These are phyloP conservation scores for Epicampocera succincta DNA, from an alignment of 2,888 invertebrate species.

Conservation along the genomic window DNA sequence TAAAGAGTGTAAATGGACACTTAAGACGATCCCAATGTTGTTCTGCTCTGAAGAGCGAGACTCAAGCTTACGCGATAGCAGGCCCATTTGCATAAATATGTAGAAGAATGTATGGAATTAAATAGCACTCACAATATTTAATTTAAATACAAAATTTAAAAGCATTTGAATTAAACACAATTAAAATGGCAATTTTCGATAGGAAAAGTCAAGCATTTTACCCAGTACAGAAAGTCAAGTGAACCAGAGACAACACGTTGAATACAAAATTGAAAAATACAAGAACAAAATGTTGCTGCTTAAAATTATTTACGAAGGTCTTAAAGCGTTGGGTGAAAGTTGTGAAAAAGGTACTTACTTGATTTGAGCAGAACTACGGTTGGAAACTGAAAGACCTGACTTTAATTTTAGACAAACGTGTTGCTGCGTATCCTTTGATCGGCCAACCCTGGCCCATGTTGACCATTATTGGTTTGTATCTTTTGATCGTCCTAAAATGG, in stretches of 20 bases:
- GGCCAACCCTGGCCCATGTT: slow-evolving; percentile 76
- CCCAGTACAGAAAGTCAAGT: slow-evolving; percentile 7
- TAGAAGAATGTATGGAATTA: too few relatives aligned
- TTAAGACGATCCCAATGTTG: too few relatives aligned
- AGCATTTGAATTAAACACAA: background rate
- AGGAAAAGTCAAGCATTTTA: background rate
- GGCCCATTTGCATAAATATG: too few relatives aligned
- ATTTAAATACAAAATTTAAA: background rate
- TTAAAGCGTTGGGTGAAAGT: background rate
- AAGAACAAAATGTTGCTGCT: slow-evolving; percentile 41
- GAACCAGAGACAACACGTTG: slow-evolving; percentile 1
- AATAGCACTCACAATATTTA: too few relatives aligned
- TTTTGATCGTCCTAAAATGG: slow-evolving; percentile 86
- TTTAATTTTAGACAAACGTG: slow-evolving; percentile 47
- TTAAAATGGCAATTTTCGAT: slow-evolving; percentile 1
- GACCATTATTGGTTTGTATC: slow-evolving; percentile 84
- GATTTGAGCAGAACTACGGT: background rate
- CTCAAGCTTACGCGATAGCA: too few relatives aligned
- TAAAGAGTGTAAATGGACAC: too few relatives aligned
- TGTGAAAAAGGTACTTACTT: slow-evolving; percentile 39
- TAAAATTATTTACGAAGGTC: slow-evolving; percentile 11
- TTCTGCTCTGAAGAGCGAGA: too few relatives aligned
- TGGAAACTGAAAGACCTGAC: background rate
- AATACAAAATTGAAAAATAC: background rate
- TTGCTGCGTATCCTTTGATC: slow-evolving; percentile 29